Percentiles rank a stretch among this genome's conserved stretches.
Conservation (phyloP, 1,140 invertebrate genomes). For the Psix sp. region DNA sequence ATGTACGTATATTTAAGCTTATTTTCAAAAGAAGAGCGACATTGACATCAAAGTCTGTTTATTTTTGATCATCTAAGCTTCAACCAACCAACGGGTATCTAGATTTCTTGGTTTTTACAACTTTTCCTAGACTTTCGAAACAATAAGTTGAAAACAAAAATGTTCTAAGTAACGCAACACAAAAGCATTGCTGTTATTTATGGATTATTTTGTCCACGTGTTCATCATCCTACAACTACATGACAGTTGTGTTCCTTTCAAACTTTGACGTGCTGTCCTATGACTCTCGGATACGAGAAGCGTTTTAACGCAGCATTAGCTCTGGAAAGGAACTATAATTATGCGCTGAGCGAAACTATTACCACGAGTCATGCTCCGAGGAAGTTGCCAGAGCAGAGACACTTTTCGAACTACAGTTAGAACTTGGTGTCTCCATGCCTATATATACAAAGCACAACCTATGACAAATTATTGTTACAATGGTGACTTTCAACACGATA, state of each 20-base stretch:
- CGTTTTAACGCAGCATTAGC: conserved; percentile 69
- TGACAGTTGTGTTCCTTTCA: conserved; percentile 35
- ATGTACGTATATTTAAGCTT: too few species aligned
- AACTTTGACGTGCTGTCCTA: conserved; percentile 51
- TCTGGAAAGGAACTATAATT: conserved; percentile 70
- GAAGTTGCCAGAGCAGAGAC: conserved; percentile 63
- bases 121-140: too few species aligned
- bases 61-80: too few species aligned
- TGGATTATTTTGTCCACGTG: conserved; percentile 21
- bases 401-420: conserved; percentile 58
- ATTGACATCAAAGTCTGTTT: too few species aligned
- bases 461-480: conserved; percentile 60
- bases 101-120: too few species aligned
- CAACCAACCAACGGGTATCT: too few species aligned
- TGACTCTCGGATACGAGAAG: conserved; percentile 43
- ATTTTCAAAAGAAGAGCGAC: too few species aligned
- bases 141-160: too few species aligned
- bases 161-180: too few species aligned
- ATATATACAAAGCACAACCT: conserved; percentile 37
- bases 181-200: conserved; percentile 2
- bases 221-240: conserved; percentile 32
- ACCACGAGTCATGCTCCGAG: conserved; percentile 64
- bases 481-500: conserved; percentile 55
- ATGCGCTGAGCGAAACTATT: conserved; percentile 68
- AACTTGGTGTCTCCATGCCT: conserved; percentile 34